A percentile compares a stretch with the other conserved stretches of the same genome.
Conservation (phyloP, 2,113 vertebrate genomes). For the Phaethon lepturus region DNA sequence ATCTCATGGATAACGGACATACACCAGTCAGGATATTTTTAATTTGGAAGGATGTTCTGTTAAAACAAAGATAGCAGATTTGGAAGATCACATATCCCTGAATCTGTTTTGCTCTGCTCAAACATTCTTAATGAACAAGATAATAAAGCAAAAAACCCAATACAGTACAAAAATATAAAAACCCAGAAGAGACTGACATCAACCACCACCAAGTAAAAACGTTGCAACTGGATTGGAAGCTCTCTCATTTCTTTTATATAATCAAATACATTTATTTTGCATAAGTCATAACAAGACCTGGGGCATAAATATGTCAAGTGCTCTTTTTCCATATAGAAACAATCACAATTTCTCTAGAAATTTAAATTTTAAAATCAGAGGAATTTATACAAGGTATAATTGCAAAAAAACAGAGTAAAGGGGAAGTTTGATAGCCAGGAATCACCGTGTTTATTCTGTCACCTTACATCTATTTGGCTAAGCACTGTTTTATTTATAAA, state of each 20-base stretch:
- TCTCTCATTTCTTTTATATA: not conserved
- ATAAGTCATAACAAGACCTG: not conserved
- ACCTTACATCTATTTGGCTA: not conserved
- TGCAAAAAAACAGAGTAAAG: not conserved
- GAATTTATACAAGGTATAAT: not conserved
- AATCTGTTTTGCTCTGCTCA: not conserved
- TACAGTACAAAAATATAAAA: not conserved
- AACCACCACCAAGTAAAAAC: not conserved
- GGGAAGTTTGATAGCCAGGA: not conserved
- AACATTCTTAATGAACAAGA: not conserved
- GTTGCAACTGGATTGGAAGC: not conserved
- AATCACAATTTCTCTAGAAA: not conserved
- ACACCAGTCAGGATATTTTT: slow-evolving; percentile 14
- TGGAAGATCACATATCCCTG: not conserved
- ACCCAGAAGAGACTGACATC: not conserved
- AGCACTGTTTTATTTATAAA: not conserved
- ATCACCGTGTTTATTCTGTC: not conserved
- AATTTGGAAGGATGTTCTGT: slow-evolving; percentile 23
- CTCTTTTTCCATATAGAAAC: not conserved
- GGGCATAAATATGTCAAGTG: not conserved
- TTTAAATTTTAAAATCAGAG: not conserved
- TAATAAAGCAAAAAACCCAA: not conserved
- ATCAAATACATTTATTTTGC: not conserved
- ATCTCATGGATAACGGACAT: not conserved
- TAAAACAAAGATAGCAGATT: slow-evolving; percentile 40